phyloP scores from a whole-genome alignment of 2,113 vertebrate genomes.

The Erythrocercus mccallii region DNA sequence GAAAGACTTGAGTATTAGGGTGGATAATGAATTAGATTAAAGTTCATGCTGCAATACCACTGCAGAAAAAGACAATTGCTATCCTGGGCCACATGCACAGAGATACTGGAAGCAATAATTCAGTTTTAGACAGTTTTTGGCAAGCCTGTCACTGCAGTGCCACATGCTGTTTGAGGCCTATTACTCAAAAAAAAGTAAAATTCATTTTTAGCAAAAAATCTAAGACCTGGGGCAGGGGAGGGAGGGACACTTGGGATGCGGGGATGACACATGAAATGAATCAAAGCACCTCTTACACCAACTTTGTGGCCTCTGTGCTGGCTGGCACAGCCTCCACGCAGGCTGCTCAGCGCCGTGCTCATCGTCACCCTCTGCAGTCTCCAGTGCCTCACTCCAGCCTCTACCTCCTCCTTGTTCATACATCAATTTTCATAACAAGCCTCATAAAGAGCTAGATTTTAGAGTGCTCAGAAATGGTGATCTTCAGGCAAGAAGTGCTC shows the following conservation, averaged over 20 bases:
- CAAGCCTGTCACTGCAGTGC: slow-evolving; percentile 13
- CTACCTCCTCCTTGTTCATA: neutral
- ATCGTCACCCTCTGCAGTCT: neutral
- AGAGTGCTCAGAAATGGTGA: slow-evolving; percentile 19
- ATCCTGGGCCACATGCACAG: slow-evolving; percentile 25
- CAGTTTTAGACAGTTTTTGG: slow-evolving; percentile 27
- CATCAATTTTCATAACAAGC: slow-evolving; percentile 54
- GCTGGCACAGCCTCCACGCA: neutral
- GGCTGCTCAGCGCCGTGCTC: neutral
- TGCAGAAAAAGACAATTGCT: slow-evolving; percentile 56
- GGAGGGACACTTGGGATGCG: neutral
- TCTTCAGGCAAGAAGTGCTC: slow-evolving; percentile 55
- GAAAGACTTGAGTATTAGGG: slow-evolving; percentile 42
- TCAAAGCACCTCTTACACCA: neutral
- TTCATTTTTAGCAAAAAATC: neutral
- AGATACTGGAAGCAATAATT: slow-evolving; percentile 49
- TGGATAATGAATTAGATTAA: slow-evolving; percentile 54
- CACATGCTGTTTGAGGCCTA: slow-evolving; percentile 16
- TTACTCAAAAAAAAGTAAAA: slow-evolving; percentile 3
- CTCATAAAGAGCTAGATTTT: slow-evolving; percentile 34
- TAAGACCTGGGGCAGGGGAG: neutral
- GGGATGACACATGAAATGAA: neutral
- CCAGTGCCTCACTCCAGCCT: neutral
- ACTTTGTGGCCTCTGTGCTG: neutral
- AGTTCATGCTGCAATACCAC: slow-evolving; percentile 48